Conservation (phyloP, 2,113 vertebrate species). For the Lycaon pictus region DNA sequence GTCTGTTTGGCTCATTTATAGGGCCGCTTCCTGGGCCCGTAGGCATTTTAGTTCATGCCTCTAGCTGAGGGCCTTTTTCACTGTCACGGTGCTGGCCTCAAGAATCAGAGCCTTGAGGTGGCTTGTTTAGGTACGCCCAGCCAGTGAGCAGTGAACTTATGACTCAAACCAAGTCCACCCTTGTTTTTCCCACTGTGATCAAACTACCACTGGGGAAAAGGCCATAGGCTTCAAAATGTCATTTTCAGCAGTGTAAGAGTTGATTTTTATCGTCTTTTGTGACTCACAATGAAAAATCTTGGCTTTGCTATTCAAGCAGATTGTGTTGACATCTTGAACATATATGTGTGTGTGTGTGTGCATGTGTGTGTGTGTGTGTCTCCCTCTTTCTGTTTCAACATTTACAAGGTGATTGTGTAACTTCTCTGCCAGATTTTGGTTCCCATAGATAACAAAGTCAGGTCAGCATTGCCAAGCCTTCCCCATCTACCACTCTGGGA, state of each 20-base stretch:
- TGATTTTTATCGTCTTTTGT: not conserved
- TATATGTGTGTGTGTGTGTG: not conserved
- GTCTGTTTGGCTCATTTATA: not conserved
- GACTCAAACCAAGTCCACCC: not conserved
- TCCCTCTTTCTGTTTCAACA: not conserved
- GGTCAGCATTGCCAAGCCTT: not conserved
- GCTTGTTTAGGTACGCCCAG: not conserved
- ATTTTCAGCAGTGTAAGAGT: not conserved
- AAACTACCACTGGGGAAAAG: not conserved
- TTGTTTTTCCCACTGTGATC: not conserved
- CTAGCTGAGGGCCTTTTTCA: not conserved
- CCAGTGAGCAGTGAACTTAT: not conserved
- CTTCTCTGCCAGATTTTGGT: constrained; percentile 37
- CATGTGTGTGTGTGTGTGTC: not conserved
- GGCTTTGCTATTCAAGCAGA: constrained; percentile 48
- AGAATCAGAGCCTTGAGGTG: not conserved
- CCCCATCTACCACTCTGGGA: not conserved
- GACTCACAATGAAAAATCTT: constrained; percentile 50
- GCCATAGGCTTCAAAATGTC: not conserved
- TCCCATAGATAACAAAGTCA: not conserved
- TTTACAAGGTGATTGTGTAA: constrained; percentile 10
- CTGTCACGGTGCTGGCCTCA: too few relatives aligned
- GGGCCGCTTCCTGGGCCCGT: not conserved
- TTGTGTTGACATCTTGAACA: constrained; percentile 5
- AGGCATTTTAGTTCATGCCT: not conserved